Base-by-base conservation (phyloP, 2,113 vertebrate genomes). In the Miniopterus natalensis region DNA sequence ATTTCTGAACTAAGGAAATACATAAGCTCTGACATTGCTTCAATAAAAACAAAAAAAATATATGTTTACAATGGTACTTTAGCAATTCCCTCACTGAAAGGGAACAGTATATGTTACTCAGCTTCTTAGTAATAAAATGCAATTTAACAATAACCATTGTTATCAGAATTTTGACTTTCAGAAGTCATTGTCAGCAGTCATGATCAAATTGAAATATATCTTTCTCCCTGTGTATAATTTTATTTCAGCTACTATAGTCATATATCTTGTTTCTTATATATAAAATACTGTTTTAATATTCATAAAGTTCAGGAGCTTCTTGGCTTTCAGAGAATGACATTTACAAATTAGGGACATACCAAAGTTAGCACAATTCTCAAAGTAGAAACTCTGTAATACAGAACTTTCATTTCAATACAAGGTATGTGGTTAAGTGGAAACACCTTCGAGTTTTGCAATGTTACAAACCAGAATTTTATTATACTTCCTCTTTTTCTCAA, bases 251-350 rank as follows among this genome's bases (percentile, higher is more conserved):
- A 73, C 27, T 55, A 27, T 83, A 63, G 31, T 68, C 25, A 61
- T 42, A 40, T 53, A 27, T 71, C 31, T 75, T 80, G 9, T 90
- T 93, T 78, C 25, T 55, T 79, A 45, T 79, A 42, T 61, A 21
- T 29, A 77, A 63, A 94, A 88, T 47, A n/a, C 1, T 65, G 3
- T 85, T 84, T 95, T 71, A 66, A 53, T 71, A 66, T 71, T 49
- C 53, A 65, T 78, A 36, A 81, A 13, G 8, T 78, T 77, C 57
- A 66, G 61, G 85, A 89, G n/a, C 13, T 81, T 78, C 49, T 77
- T 95, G 36, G 42, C 74, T 93, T 92, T 77, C 61, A 89, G 55
- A 88, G 49, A 93, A 89, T 17, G 53, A 70, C 42, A 68, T 79
- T 85, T 74, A 57, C 29, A 91, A 59, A 78, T 73, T 2, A 81